Conservation (phyloP, 2,888 invertebrate species). For the Rhodophaea formosa region DNA sequence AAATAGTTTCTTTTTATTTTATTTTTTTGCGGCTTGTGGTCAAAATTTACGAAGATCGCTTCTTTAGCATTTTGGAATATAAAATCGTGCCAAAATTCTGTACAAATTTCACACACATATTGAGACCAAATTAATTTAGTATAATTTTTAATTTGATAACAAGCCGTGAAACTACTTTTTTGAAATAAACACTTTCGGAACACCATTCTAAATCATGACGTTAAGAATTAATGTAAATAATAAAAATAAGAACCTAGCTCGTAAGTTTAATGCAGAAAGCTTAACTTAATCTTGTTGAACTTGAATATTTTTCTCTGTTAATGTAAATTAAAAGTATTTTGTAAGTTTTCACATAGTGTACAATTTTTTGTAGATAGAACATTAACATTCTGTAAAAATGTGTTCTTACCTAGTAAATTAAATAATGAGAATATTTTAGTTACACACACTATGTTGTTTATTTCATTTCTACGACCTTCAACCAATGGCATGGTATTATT, state of each 20-base stretch:
- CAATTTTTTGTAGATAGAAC: slow-evolving; percentile 80
- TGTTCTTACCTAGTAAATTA: slow-evolving; percentile 82
- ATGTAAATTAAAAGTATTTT: slow-evolving; percentile 75
- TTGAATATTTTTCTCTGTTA: slow-evolving; percentile 76
- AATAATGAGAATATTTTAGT: slow-evolving; percentile 82
- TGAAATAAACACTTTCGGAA: background rate
- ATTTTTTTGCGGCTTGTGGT: slow-evolving; percentile 1
- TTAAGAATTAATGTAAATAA: slow-evolving; percentile 70
- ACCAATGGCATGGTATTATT: no score
- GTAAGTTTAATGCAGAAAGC: slow-evolving; percentile 61
- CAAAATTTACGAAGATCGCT: slow-evolving; percentile 40
- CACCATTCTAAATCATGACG: slow-evolving; percentile 58
- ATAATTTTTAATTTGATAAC: background rate
- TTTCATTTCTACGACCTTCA: slow-evolving; percentile 33
- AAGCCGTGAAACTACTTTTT: background rate
- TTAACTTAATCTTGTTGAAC: slow-evolving; percentile 79
- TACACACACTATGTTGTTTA: slow-evolving; percentile 68
- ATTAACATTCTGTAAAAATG: slow-evolving; percentile 82
- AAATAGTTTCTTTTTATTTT: background rate
- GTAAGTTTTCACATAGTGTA: slow-evolving; percentile 80
- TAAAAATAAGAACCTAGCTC: slow-evolving; percentile 41
- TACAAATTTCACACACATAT: slow-evolving; percentile 1
- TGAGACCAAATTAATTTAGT: slow-evolving; percentile 7
- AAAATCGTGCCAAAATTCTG: slow-evolving; percentile 7
- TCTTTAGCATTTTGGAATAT: slow-evolving; percentile 23